Base-by-base conservation (phyloP, 1,140 invertebrate genomes). In the Ips typographus region DNA sequence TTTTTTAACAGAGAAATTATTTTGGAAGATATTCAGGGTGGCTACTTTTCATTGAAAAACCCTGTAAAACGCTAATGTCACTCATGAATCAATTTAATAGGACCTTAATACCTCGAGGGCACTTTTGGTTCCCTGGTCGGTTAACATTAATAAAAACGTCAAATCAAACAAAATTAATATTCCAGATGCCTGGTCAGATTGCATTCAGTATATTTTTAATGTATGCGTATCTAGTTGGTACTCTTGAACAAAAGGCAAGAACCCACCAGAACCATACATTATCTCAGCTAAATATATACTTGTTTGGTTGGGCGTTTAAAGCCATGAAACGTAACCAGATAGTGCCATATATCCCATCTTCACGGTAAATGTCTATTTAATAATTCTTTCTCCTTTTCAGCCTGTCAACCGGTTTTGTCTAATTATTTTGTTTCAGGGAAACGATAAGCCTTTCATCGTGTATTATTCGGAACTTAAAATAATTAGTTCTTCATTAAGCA, bases 341-440 rank as follows among this genome's bases (percentile, higher is more conserved):
- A 49, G 44, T 22, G 44, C 44, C 44, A 49, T 49, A 49, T 49
- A 49, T 49, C 22, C 44, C 44, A 49, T 49, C 7, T 22, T 6
- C 44, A 49, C 44, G 6, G 44, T 49, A 49, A 22, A 49, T 49
- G 44, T 49, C 44, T 49, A 6, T 49, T 49, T 49, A 49, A 49
- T 49, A 49, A 8, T 49, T 49, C 44, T 49, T 49, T 49, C 44
- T 57, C 55, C 37, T 40, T 57, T 57, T 57, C 5, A 40, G 22
- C 8, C 55, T 57, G 55, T 57, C 55, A 57, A 40, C 55, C 39
- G 39, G 55, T 57, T 38, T 39, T 40, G 22, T 57, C 55, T 57
- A 57, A 57, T 57, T 57, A 57, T 7, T 57, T 57, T 22, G 22
- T 22, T 22, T 22, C 22, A 22, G 22, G 22, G 22, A 22, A 22